Evolutionary conservation across 1,140 invertebrate genomes (phyloP), one percentile per base, ranked within the genome.

Genomic region (Lepidotrigona ventralis): DNA sequence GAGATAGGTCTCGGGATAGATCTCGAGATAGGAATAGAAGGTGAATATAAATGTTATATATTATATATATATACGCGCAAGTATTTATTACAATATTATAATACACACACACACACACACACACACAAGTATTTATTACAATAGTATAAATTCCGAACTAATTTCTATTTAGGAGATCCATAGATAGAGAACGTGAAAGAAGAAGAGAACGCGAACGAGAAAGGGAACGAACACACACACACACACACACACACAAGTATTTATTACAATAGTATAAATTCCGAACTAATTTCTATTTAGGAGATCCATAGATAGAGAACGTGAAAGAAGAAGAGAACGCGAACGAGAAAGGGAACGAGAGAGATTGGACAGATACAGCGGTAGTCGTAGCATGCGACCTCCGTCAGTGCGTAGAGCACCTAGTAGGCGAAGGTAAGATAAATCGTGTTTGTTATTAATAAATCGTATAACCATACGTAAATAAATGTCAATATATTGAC

Each of bases 291-390:
- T 75, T 77, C 39, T 33, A 19, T 74, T 73, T n/a, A 94, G 93
- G 77, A 90, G 93, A 84, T 93, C 93, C 17, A 84, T 91, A 80
- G 92, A 93, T 53, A 91, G 93, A 76, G 94, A 94, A 26, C 87
- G 94, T 1, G 90, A 90, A 6, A 82, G 95, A 51, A 94, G 95
- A 89, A 83, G 95, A 85, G 91, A 94, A 85, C 77, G 95, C 85
- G 93, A 93, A 85, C 92, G 89, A 85, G 94, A 93, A 58, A 90
- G 93, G 58, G 94, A 95, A 70, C 88, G 93, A n/a, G 93, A 95
- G 14, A 90, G 94, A 66, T 86, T 95, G 82, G 95, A 88, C 90
- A 94, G 91, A 90, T 95, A 91, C 92, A 95, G 91, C 68, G 93
- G 90, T 19, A 91, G 89, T 85, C 93, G 92, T 58, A 93, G 87